These are phyloP conservation scores for Phaethornis superciliosus DNA, from an alignment of 2,113 vertebrate species.

Conservation along the genomic window DNA sequence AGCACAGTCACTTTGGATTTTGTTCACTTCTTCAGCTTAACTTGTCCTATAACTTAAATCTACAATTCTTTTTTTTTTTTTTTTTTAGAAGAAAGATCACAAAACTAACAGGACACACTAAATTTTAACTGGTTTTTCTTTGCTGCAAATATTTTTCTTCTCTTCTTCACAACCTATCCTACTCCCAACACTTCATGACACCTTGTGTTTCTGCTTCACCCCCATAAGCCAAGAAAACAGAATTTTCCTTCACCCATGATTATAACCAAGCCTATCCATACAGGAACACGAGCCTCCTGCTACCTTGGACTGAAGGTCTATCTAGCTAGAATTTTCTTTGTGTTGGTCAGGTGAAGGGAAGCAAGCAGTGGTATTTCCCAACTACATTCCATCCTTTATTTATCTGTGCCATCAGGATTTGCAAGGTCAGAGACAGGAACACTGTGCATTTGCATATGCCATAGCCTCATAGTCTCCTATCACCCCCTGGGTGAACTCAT, in stretches of 20 bases:
- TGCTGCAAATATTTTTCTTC: not conserved
- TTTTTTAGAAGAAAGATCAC: not conserved
- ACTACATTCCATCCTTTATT: not conserved
- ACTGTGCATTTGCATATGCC: accelerated
- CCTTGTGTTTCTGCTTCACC: not conserved
- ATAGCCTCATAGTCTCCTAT: not conserved
- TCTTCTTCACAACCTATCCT: not conserved
- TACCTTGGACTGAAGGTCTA: not conserved
- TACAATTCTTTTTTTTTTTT: not conserved
- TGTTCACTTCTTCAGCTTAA: not conserved
- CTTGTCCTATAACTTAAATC: not conserved
- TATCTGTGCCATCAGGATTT: not conserved
- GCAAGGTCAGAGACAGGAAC: not conserved
- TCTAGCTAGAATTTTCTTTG: not conserved
- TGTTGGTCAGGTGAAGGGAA: not conserved
- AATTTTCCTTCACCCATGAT: not conserved
- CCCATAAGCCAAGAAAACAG: too few relatives aligned
- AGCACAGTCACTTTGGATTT: not conserved
- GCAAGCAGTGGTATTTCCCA: not conserved
- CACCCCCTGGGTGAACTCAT: not conserved
- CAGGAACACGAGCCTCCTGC: not conserved
- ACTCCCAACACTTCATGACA: not conserved
- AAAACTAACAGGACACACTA: not conserved
- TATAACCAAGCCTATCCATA: not conserved
- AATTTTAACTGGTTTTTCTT: not conserved